Conservation (phyloP, 2,888 invertebrate species). For the Hanleya hanleyi region DNA sequence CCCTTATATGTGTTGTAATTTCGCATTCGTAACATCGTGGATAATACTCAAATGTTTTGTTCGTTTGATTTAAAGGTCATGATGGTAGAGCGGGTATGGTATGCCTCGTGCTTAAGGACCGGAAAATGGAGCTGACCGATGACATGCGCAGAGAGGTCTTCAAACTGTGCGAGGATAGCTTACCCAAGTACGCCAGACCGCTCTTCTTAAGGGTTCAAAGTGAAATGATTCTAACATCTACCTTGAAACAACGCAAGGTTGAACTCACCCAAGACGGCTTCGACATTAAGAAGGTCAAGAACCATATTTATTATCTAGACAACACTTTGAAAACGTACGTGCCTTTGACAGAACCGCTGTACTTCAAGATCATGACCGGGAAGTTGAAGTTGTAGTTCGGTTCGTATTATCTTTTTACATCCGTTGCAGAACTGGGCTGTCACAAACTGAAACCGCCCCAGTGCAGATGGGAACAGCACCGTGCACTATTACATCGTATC, state of each 20-base stretch:
- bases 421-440: no score
- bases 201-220: conserved; percentile 34
- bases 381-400: not conserved
- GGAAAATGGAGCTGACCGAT: not conserved
- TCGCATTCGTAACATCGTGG: no score
- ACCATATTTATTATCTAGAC: conserved; percentile 21
- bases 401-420: no score
- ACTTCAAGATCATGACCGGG: not conserved
- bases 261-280: conserved; percentile 35
- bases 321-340: conserved; percentile 19
- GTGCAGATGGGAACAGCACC: no score
- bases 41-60: no score
- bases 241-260: conserved; percentile 36
- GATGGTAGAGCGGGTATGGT: conserved; percentile 39
- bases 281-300: conserved; percentile 12
- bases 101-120: conserved; percentile 20
- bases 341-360: conserved; percentile 30
- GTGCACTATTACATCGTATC: no score
- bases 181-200: conserved; percentile 40
- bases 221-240: conserved; percentile 30
- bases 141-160: conserved; percentile 24
- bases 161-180: conserved; percentile 11
- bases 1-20: no score
- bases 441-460: no score
- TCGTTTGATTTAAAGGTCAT: no score